Base-by-base conservation (phyloP, 2,113 vertebrate species). In the Pangasianodon hypophthalmus region DNA sequence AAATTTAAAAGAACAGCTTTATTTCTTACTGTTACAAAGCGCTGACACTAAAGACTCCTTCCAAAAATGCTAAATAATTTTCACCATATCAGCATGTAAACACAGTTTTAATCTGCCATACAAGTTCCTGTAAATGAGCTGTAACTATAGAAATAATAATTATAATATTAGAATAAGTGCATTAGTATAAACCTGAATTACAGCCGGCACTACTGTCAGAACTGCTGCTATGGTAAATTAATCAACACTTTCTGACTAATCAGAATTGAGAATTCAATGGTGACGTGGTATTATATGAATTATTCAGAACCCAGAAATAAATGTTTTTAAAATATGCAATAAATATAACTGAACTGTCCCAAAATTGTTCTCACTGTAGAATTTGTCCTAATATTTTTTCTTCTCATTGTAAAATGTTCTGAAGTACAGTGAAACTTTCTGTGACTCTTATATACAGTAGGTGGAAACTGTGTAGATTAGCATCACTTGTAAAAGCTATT, bases 401-500 rank as follows among this genome's bases (percentile, higher is more conserved):
- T 46, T 77, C 8, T 26, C 21, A 46, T 48, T 75, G 71, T 77
- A 60, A 32, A 80, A 82, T 54, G 62, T 83, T 60, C 85, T 85
- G 60, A 81, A 71, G 50, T 44, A 56, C 56, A 21, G 16, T 14
- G 18, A 52, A 88, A 62, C 32, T 58, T 86, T 89, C 64, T 37
- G 81, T 83, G 62, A 44, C 71, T 37, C 48, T n/a, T 71, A 77
- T 64, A 32, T 54, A 32, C 50, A 87, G 75, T 19, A 88, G 29
- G 88, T 88, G 83, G 48, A 90, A 90, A 91, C 48, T 26, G 44
- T 50, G 48, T 4, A 79, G 77, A 89, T 81, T 87, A 87, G 37
- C 62, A 62, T 32, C 64, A 77, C 87, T 67, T 69, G 79, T 88
- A 60, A 58, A 24, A 41, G 37, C 32, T 71, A 84, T 89, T 60